These are phyloP conservation scores for Diarsia dahlii DNA, from an alignment of 2,888 invertebrate genomes.

Conservation along the genomic window DNA sequence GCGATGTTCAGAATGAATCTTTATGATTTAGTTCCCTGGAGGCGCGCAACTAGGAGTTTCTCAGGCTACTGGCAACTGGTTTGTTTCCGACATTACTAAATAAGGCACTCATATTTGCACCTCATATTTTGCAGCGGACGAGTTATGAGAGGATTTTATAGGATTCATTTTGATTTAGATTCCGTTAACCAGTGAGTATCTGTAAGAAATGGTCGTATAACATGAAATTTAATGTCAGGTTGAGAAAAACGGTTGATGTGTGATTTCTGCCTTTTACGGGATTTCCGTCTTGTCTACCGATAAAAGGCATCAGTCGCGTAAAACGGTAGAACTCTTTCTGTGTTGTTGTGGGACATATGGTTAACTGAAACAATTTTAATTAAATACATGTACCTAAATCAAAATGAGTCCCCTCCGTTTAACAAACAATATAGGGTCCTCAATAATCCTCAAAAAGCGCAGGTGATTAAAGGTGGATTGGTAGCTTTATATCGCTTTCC, in stretches of 20 bases:
- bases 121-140: constrained; percentile 79
- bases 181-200: constrained; percentile 58
- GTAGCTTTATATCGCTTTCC: constrained; percentile 79
- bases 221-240: constrained; percentile 56
- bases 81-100: constrained; percentile 85
- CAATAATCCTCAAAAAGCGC: constrained; percentile 72
- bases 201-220: constrained; percentile 49
- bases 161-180: constrained; percentile 78
- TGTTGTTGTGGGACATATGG: neutral
- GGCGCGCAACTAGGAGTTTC: constrained; percentile 81
- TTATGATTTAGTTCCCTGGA: constrained; percentile 85
- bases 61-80: constrained; percentile 87
- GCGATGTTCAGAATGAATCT: constrained; percentile 85
- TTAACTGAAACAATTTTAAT: constrained; percentile 2
- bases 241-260: constrained; percentile 48
- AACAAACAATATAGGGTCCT: constrained; percentile 63
- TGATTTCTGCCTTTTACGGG: constrained; percentile 35
- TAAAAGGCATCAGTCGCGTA: neutral
- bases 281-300: constrained; percentile 31
- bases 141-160: constrained; percentile 72
- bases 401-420: constrained; percentile 38
- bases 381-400: constrained; percentile 20
- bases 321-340: neutral
- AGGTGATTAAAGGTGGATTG: constrained; percentile 76
- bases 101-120: constrained; percentile 86